Base-by-base conservation (phyloP, 2,113 vertebrate genomes). In the Oxyura jamaicensis region DNA sequence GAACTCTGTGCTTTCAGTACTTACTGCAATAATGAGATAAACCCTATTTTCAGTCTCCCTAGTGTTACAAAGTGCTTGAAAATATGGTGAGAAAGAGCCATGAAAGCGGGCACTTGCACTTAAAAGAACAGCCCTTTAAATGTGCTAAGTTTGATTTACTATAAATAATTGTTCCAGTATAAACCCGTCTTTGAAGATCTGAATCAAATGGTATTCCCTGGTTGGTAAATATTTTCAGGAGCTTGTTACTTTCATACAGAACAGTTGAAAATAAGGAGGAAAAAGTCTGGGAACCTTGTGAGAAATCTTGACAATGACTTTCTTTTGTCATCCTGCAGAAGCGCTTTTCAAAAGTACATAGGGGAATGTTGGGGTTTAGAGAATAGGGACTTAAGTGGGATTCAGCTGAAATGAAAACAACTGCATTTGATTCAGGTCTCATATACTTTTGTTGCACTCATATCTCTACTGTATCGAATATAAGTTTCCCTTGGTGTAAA, bases 171-270 rank as follows among this genome's bases (percentile, higher is more conserved):
- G 39, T 86, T 91, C 86, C 19, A 83, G 26, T 20, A 21, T 82
- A 33, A 56, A 74, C 13, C 20, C 76, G 7, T 92, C 56, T 65
- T 48, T 74, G 25, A 84, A 86, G 35, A 50, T 46, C 48, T 74
- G n/a, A 85, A 71, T 69, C 29, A 58, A 85, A 91, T 86, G 46
- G 20, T 69, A 41, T 59, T 91, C n/a, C n/a, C 6, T 12, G 44
- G 81, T 83, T 67, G n/a, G 72, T 86, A 91, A 93, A 67, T 91
- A 80, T 83, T 91, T 95, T 88, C 55, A 59, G 67, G 41, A 86
- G 10, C 25, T 87, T 72, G 28, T 42, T 76, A 55, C 87, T 74
- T 90, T 80, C 36, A 71, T 2, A 6, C 35, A 86, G 42, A 29
- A 81, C 74, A 15, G 23, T 2, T 86, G 63, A 88, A 96, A 86